Evolutionary conservation across 2,113 vertebrate genomes (phyloP), one percentile per base, ranked within the genome.

Genomic region (Brienomyrus longianalis): DNA sequence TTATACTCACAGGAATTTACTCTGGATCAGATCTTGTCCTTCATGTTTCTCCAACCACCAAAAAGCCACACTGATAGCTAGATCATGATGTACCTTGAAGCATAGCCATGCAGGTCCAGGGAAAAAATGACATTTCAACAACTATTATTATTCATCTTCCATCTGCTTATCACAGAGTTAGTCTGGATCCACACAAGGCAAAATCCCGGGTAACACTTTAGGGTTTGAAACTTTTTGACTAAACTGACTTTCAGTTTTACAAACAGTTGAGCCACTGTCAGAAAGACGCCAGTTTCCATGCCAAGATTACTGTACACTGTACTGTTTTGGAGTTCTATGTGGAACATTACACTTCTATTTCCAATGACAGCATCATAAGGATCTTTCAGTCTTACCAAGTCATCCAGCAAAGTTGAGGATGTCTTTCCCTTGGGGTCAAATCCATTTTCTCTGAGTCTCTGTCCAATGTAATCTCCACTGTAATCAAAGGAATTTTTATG

Each of bases 391-490:
- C 86, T 95, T 97, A 98, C 97, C 96, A 97, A 93, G 84, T 97
- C 96, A 92, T 97, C 97, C 94, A 97, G 93, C 92, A 96, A 90
- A 1, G 95, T 95, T 80, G 93, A 92, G 5, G 94, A 91, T 66
- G 91, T 94, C 94, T 94, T 96, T 91, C 97, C 96, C 92, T 96
- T 95, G 4, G 96, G 96, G 92, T 98, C 97, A 93, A 98, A 98
- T 89, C 94, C 91, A 8, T 97, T 96, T 94, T 98, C 97, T 92
- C 93, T 89, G 88, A 98, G 94, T 93, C 93, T 97, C 93, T 96
- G 96, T 62, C 97, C 96, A 91, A 98, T 94, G 91, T 98, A 97
- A 92, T 97, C 94, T 90, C 90, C 92, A 90, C 97, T 98, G 93
- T 89, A 91, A 95, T 93, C 56, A 85, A 92, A 94, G 90, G 92